Evolutionary conservation across 1,140 invertebrate species (phyloP), one percentile per base, ranked within the genome.

Genomic region (Oedothorax gibbosus): DNA sequence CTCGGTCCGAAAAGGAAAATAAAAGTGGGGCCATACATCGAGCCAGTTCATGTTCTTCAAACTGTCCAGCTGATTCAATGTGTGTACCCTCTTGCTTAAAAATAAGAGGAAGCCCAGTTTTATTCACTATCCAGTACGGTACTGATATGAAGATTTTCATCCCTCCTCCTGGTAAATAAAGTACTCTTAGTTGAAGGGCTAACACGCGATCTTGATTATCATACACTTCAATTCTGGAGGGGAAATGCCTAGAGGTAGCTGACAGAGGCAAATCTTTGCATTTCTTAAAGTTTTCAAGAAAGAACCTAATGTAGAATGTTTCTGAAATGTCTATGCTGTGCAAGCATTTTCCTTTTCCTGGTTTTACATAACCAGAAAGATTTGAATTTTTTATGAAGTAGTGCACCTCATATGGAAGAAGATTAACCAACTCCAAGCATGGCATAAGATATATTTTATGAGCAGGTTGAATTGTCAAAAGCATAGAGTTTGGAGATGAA

Each of bases 51-150:
- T 99, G 96, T 89, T 99, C 98, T 76, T 94, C 94, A 89, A 95
- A 96, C 91, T 99, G 98, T 11, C 98, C 98, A 5, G 97, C 96
- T 73, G 95, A 94, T 88, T 97, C 95, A 4, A 90, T 88, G 21
- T 87, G 77, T 56, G 88, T 93, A 10, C 96, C 96, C 89, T 98
- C 97, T 91, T 99, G 97, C 88, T 94, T 93, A 89, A 98, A 97
- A 21, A 99, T 94, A n/a, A 99, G 90, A 0, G 98, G 97, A 60
- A 99, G 91, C 0, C 97, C 98, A 15, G 96, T 97, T 90, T 96
- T 96, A 90, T 99, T 99, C 50, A 99, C 93, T 86, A 99, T 93
- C 98, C 98, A 99, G 91, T 95, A 98, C 0, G 95, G 94, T 21
- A 96, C 95, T 85, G 93, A 95, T 15, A 99, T 92, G 66, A 93